Conservation (phyloP, 2,888 invertebrate species). For the Didymodactylos carnosus region DNA sequence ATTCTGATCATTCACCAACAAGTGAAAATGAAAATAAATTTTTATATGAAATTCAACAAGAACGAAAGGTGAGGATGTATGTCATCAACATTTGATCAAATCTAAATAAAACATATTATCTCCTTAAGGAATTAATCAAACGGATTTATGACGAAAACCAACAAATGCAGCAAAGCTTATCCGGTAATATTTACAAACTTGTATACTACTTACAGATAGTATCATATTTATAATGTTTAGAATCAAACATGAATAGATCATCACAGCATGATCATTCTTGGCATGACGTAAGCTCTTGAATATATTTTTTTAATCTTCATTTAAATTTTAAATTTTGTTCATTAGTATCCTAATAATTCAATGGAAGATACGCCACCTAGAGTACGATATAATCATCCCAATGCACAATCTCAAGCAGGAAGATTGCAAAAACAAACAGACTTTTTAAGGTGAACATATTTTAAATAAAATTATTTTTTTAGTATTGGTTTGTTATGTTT, state of each 20-base stretch:
- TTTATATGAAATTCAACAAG: not conserved
- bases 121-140: not conserved
- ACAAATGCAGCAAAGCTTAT: not conserved
- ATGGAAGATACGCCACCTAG: not conserved
- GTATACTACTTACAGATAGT: not conserved
- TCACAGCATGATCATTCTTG: too few species aligned
- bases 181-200: not conserved
- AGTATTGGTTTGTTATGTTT: too few species aligned
- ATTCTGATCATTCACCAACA: slow-evolving; percentile 14
- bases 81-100: too few species aligned
- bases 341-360: not conserved
- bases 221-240: not conserved
- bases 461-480: too few species aligned
- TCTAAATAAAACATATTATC: too few species aligned
- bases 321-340: too few species aligned
- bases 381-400: slow-evolving; percentile 18
- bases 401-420: slow-evolving; percentile 25
- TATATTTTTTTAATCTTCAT: too few species aligned
- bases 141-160: not conserved
- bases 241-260: too few species aligned
- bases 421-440: slow-evolving; percentile 30
- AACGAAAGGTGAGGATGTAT: not conserved
- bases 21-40: not conserved
- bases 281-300: too few species aligned
- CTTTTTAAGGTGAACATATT: slow-evolving; percentile 31